A percentile compares a stretch with the other conserved stretches of the same genome.
Evolutionary conservation across 1,140 invertebrate genomes (phyloP).

Genomic region (Drosophila funebris): DNA sequence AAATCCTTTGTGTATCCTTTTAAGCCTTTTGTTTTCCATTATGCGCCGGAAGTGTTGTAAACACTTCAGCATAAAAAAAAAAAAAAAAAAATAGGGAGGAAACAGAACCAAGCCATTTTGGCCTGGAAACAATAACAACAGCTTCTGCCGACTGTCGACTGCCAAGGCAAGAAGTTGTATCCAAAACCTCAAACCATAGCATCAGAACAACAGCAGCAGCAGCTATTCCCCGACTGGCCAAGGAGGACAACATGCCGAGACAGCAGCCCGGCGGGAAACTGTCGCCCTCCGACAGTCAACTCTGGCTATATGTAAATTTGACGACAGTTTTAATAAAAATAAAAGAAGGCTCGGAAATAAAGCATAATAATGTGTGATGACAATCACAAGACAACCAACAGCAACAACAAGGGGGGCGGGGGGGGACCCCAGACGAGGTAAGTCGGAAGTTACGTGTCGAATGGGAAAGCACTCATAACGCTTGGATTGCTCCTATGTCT

Average conservation of each 20-base stretch:
- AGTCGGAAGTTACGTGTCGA: constrained; percentile 62
- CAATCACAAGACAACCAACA: constrained; percentile 46
- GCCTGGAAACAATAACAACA: constrained; percentile 44
- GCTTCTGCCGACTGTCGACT: constrained; percentile 16
- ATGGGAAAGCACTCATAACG: constrained; percentile 76
- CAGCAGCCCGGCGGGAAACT: constrained; percentile 40
- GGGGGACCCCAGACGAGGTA: too few relatives aligned
- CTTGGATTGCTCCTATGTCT: constrained; percentile 38
- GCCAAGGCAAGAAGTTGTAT: constrained; percentile 36
- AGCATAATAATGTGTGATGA: constrained; percentile 76
- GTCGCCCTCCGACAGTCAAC: constrained; percentile 10
- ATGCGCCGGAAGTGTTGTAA: constrained; percentile 80
- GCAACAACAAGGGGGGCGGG: constrained; percentile 7
- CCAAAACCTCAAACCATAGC: constrained; percentile 22
- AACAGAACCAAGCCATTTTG: constrained; percentile 8
- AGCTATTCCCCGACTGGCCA: constrained; percentile 6
- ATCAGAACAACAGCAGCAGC: background rate
- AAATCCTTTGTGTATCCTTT: constrained; percentile 82
- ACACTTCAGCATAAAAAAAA: constrained; percentile 54
- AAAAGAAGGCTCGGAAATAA: constrained; percentile 69
- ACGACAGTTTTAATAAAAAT: constrained; percentile 65
- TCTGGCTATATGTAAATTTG: constrained; percentile 51
- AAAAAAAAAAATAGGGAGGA: background rate
- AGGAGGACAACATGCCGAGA: constrained; percentile 48
- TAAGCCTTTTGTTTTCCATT: constrained; percentile 82